phyloP scores from a whole-genome alignment of 2,113 vertebrate genomes.

The Caranx melampygus region DNA sequence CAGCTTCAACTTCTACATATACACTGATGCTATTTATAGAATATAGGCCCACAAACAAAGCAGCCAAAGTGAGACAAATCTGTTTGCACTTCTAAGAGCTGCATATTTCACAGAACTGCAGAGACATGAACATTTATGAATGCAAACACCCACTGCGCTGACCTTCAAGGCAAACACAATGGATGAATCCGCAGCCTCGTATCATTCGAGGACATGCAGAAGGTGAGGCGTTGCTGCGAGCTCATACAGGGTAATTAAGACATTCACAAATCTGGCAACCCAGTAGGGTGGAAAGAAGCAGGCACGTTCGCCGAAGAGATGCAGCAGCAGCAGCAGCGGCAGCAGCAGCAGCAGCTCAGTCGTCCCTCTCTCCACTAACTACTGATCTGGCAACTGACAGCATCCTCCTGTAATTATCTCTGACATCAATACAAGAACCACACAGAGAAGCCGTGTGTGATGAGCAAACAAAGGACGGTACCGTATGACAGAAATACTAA shows the following conservation, averaged over 20 bases:
- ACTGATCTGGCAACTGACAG: conserved; percentile 64
- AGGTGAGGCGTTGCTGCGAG: conserved; percentile 56
- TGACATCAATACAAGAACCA: conserved; percentile 66
- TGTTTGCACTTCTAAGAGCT: not conserved
- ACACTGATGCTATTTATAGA: not conserved
- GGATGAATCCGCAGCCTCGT: conserved; percentile 25
- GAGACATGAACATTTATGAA: not conserved
- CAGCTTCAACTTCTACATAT: not conserved
- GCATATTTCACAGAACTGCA: not conserved
- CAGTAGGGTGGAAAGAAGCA: conserved; percentile 52
- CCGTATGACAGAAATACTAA: conserved; percentile 52
- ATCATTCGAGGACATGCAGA: conserved; percentile 51
- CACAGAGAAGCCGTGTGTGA: conserved; percentile 55
- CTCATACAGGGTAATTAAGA: conserved; percentile 53
- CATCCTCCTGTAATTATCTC: conserved; percentile 66
- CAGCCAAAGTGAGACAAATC: not conserved
- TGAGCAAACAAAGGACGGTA: conserved; percentile 65
- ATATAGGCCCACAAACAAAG: not conserved
- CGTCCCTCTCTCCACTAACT: conserved; percentile 45
- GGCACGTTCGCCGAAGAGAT: conserved; percentile 43
- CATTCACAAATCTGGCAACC: conserved; percentile 63
- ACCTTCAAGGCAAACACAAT: conserved; percentile 23
- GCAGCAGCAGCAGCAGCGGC: conserved; percentile 2
- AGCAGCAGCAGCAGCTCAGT: too few species aligned
- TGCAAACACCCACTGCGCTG: not conserved